These are phyloP conservation scores for Pseudopodoces humilis DNA, from an alignment of 2,113 vertebrate species.

Conservation along the genomic window DNA sequence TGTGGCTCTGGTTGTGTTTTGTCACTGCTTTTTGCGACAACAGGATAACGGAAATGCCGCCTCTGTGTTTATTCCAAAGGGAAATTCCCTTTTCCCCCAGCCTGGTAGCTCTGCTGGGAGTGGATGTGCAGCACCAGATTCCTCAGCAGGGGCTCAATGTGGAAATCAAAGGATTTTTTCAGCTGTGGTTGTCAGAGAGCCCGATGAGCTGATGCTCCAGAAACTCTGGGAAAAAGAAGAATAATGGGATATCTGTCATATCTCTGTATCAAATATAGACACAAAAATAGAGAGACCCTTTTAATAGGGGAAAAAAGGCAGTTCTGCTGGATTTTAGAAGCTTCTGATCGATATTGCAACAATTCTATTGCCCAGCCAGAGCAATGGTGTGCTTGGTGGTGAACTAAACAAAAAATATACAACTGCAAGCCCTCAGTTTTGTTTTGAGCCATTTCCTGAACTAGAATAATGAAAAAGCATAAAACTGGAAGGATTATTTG, in stretches of 20 bases:
- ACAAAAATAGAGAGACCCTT: background rate
- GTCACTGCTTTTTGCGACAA: background rate
- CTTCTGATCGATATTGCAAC: background rate
- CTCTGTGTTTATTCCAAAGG: background rate
- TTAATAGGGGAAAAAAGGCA: background rate
- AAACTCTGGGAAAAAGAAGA: background rate
- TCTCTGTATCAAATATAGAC: rapidly evolving
- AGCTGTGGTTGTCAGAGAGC: rapidly evolving
- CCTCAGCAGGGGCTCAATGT: rapidly evolving
- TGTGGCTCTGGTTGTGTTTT: background rate
- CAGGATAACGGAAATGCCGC: background rate
- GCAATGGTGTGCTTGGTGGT: background rate
- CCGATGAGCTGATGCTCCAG: background rate
- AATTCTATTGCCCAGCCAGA: background rate
- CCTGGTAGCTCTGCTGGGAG: background rate
- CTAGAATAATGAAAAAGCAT: background rate
- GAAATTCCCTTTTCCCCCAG: background rate
- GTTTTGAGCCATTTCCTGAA: background rate
- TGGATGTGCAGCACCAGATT: background rate
- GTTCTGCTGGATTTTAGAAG: background rate
- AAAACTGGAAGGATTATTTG: background rate
- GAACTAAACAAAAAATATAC: background rate
- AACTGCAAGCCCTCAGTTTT: background rate
- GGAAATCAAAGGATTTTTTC: background rate
- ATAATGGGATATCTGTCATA: background rate